These are phyloP conservation scores for Macquaria ambigua DNA, from an alignment of 2,113 vertebrate species.

Conservation along the genomic window DNA sequence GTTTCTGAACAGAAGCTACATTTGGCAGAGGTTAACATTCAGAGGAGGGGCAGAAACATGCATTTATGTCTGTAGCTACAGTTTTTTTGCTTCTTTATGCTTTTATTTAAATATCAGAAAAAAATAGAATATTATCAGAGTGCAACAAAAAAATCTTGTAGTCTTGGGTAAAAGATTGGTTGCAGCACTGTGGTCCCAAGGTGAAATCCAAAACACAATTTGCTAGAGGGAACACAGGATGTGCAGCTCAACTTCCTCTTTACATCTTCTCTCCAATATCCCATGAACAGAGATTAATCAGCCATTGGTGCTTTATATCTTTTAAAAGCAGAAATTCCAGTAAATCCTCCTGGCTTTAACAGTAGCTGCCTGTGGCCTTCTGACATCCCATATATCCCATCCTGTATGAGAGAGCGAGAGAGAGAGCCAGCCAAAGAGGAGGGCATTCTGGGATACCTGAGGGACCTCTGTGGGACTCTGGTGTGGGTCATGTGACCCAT, in stretches of 20 bases:
- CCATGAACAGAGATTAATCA: conserved; percentile 57
- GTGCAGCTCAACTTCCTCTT: conserved; percentile 53
- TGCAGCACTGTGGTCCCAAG: conserved; percentile 22
- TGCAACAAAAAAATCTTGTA: conserved; percentile 17
- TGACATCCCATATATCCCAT: conserved; percentile 72
- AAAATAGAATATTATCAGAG: conserved; percentile 3
- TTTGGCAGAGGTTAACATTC: conserved; percentile 79
- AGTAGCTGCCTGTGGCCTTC: conserved; percentile 64
- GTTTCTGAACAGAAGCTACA: conserved; percentile 83
- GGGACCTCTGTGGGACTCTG: conserved; percentile 70
- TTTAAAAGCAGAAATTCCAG: conserved; percentile 73
- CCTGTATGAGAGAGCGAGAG: conserved; percentile 26
- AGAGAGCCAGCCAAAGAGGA: conserved; percentile 27
- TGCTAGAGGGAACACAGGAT: conserved; percentile 18
- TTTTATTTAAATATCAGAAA: conserved; percentile 13
- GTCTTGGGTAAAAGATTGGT: background rate
- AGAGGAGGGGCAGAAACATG: conserved; percentile 52
- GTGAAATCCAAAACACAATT: conserved; percentile 44
- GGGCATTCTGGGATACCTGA: conserved; percentile 64
- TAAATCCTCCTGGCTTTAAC: conserved; percentile 73
- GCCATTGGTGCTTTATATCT: conserved; percentile 61
- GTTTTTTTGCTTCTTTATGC: conserved; percentile 1
- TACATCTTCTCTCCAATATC: conserved; percentile 54
- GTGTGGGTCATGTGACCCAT: conserved; percentile 76
- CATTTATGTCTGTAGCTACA: conserved; percentile 58